Base-by-base conservation (phyloP, 1,140 invertebrate genomes). In the roundworm (Caenorhabditis elegans) region DNA sequence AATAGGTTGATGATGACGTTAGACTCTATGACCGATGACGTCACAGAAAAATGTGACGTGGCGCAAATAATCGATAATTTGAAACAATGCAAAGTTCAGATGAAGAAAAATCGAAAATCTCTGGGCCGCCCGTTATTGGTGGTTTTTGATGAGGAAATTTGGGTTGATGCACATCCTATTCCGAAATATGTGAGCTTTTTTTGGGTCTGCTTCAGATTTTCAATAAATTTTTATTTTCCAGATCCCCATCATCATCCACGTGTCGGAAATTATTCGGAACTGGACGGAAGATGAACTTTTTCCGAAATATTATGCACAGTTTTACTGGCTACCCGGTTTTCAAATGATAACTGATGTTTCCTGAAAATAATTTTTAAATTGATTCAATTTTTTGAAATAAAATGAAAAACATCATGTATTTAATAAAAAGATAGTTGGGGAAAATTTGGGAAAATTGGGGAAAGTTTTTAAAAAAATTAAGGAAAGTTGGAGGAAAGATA, bases 231-330 rank as follows among this genome's bases (percentile, higher is more conserved):
- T 46, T 46, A 43, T 46, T 0, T 76, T 76, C 34, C 65, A 81
- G 80, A 76, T 81, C 10, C 80, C 80, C 11, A 81, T 81, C 24
- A 51, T 81, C n/a, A 31, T 81, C 47, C 80, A 81, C n/a, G 43
- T 34, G 5, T 60, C 53, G 13, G 65, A 60, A 34, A 36, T 81
- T 1, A 55, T 81, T 13, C 28, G 28, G 5, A 26, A 22, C 24
- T 81, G 65, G 65, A 13, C n/a, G 1, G 60, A 60, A 10, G 80
- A 81, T 15, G 80, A 81, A 13, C 13, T 81, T 2, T 76, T 60
- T 8, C n/a, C 36, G 15, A 81, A 81, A 24, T 81, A n/a, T 24
- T 81, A 53, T 17, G 36, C 36, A 0, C 24, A 75, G 34, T 24
- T 81, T 13, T 70, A 65, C 43, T 81, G 80, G 80, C 31, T 81